Base-by-base conservation (phyloP, 2,888 invertebrate genomes). In the Glyphotaelius pellucidus region DNA sequence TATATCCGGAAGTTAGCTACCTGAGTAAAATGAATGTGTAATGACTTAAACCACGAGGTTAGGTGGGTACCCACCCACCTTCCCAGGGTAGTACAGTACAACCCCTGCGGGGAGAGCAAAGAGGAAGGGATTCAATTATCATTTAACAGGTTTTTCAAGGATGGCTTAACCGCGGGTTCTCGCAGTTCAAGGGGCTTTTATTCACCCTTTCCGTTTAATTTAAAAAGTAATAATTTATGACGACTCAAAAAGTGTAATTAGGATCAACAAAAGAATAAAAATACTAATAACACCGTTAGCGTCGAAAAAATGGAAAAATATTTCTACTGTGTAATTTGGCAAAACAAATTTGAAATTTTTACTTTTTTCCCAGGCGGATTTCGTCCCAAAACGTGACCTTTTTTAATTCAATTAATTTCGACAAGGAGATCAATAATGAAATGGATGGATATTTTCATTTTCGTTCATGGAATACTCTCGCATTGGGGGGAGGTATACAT, bases 91-190 rank as follows among this genome's bases (percentile, higher is more conserved):
- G 67, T 25, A n/a, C 25, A 67, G 67, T n/a, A 25, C 67, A 9
- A n/a, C n/a, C 32, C 15, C 19, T 25, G 85, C 7, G 25, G 85
- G 35, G 42, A 38, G 52, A 32, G 30, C 15, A 3, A 67, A 67
- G 67, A 67, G 67, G 67, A 67, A 67, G 67, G 52, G n/a, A 80
- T 90, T 80, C 32, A 80, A 90, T 81, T 80, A 81, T 90, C 47
- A 90, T 81, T 47, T 80, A 81, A 38, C 90, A 80, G 90, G 47
- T 90, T 90, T 81, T 90, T 47, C 42, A 80, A 90, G 90, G 81
- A 84, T 90, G 42, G 52, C 90, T 38, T 31, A 30, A 87, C 25
- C 67, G 67, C 30, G 19, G 87, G 86, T 42, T 42, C 19, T 42
- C 42, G 42, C 86, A 42, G 86, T 35, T 42, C 86, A 42, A 86